Evolutionary conservation across 2,113 vertebrate species (phyloP), one percentile per base, ranked within the genome.

Genomic region (Carassius carassius): DNA sequence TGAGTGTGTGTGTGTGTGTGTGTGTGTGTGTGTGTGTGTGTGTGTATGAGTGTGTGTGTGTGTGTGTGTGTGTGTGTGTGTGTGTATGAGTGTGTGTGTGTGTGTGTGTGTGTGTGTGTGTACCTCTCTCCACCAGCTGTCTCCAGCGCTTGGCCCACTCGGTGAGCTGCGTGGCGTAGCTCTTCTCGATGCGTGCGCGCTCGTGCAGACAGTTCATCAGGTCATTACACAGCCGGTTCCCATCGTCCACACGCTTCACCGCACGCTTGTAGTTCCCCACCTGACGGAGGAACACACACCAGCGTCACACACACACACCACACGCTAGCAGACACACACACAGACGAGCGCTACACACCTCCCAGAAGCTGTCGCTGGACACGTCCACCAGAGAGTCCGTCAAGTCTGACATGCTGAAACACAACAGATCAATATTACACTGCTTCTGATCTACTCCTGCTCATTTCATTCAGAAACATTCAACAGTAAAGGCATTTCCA

Each of bases 281-380:
- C 98, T 99, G 83, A 84, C n/a, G 0, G 83, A 19, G 82, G 0
- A 75, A 2, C 63, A 85, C 12, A 32, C 85, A 44, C 14, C 0
- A 6, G 23, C 16, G 21, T 41, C 25, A 17, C 32, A 54, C 19
- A 62, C 13, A 63, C 13, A 69, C 19, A 47, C n/a, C 13, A 69
- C 29, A 5, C 0, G 12, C 5, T 47, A 49, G 74, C 23, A 8
- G 10, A 29, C 29, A 29, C 19, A 0, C 5, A 9, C 25, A 21
- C 47, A 41, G 21, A 16, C 11, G 77, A 23, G 41, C 2, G 44
- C 23, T 13, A 62, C 56, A n/a, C 81, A 99, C 98, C 98, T 99
- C 98, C 98, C 98, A 99, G 93, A 99, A 99, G 92, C 98, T 99
- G 86, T 98, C 98, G 54, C 98, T 99, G 89, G 96, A 97, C 85